phyloP scores from a whole-genome alignment of 92 coral and sea anemone genomes.

The Palythoa grandis region DNA sequence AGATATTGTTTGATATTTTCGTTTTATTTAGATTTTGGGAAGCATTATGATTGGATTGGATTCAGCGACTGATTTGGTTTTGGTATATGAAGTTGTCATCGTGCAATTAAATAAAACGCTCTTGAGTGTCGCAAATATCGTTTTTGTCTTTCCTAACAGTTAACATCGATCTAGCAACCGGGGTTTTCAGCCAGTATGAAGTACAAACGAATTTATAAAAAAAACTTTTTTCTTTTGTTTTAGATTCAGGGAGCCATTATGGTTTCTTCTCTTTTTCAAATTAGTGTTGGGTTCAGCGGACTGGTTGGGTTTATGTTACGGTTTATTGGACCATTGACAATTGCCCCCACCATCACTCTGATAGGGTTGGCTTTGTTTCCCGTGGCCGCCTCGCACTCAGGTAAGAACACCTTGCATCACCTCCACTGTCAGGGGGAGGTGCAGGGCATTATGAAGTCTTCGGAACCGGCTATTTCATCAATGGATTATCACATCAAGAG shows the following conservation, averaged over 20 bases:
- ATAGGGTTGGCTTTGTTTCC: not conserved
- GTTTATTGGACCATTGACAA: conserved; percentile 92
- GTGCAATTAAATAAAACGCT: no score
- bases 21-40: no score
- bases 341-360: conserved; percentile 79
- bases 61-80: no score
- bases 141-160: not conserved
- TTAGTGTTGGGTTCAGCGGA: conserved; percentile 83
- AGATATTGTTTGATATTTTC: no score
- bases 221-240: not conserved
- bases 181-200: no score
- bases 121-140: not conserved
- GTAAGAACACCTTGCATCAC: not conserved
- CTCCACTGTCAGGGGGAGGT: no score
- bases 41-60: no score
- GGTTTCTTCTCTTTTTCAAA: conserved; percentile 89
- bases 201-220: no score
- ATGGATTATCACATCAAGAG: no score
- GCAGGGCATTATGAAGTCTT: no score
- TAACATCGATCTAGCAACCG: no score
- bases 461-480: no score
- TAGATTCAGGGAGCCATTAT: conserved; percentile 94
- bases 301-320: conserved; percentile 78
- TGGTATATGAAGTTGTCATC: not conserved
- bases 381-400: not conserved